Evolutionary conservation across 1,140 invertebrate species (phyloP).

Genomic region (Ptiloglossa arizonensis): DNA sequence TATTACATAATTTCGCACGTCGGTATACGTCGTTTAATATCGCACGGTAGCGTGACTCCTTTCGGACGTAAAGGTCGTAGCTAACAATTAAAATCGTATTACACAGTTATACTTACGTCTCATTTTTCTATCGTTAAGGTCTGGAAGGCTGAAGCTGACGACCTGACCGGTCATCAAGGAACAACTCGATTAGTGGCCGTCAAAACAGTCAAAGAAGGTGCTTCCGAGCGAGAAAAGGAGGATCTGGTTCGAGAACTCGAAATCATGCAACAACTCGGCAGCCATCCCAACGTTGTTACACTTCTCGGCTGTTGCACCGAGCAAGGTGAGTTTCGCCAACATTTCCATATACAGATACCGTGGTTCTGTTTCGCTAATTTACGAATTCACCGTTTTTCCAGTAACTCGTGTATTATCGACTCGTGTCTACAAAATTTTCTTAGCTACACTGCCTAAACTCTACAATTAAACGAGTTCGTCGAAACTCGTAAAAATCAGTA

Average conservation of each 20-base stretch:
- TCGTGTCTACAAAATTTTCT: no score
- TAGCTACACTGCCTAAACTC: no score
- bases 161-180: slow-evolving; percentile 89
- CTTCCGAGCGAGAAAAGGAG: slow-evolving; percentile 88
- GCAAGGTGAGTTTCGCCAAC: slow-evolving; percentile 84
- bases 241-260: slow-evolving; percentile 89
- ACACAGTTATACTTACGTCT: not conserved
- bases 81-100: slow-evolving; percentile 28
- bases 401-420: no score
- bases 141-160: slow-evolving; percentile 92
- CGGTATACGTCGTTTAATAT: no score
- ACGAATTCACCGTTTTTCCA: not conserved
- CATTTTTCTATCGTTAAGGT: slow-evolving; percentile 80
- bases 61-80: not conserved
- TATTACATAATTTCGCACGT: not conserved
- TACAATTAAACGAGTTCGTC: no score
- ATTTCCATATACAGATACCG: no score
- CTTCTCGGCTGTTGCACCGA: slow-evolving; percentile 92
- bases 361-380: no score
- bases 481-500: no score
- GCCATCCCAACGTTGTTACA: slow-evolving; percentile 93
- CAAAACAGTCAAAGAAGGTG: slow-evolving; percentile 90
- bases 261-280: slow-evolving; percentile 93
- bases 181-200: slow-evolving; percentile 90
- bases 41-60: no score